Evolutionary conservation across 92 coral and sea anemone genomes (phyloP).

Genomic region (Pocillopora meandrina): DNA sequence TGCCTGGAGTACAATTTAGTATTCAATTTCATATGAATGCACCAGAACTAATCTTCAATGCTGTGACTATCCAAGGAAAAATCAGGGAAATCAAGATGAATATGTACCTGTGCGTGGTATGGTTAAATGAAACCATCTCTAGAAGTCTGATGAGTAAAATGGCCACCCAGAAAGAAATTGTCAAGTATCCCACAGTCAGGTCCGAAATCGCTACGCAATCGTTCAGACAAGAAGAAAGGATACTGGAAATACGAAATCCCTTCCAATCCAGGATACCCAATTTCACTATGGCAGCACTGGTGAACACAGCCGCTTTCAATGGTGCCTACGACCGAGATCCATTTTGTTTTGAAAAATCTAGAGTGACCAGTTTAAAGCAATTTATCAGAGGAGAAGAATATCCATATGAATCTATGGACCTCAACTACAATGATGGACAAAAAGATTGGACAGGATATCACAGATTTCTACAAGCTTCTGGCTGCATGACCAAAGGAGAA

Average conservation of each 20-base stretch:
- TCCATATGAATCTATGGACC: slow-evolving; percentile 23
- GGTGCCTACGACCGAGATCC: neutral
- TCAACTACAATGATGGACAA: slow-evolving; percentile 8
- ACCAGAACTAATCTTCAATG: no score
- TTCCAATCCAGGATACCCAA: slow-evolving; percentile 16
- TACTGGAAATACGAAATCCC: neutral
- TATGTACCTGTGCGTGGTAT: neutral
- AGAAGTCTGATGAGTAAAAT: neutral
- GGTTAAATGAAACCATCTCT: neutral
- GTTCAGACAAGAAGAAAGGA: neutral
- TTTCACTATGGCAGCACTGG: neutral
- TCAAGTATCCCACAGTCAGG: neutral
- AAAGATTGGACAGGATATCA: slow-evolving; percentile 35
- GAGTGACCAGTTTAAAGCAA: slow-evolving; percentile 19
- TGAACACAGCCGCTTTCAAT: slow-evolving; percentile 10
- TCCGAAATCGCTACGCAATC: neutral
- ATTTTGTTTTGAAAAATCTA: slow-evolving; percentile 8
- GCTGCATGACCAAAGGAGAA: neutral
- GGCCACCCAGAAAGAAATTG: neutral
- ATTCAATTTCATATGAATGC: no score
- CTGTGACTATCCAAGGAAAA: no score
- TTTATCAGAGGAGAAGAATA: slow-evolving; percentile 41
- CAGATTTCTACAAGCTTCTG: slow-evolving; percentile 32
- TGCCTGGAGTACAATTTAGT: neutral
- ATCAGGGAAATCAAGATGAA: neutral